These are phyloP conservation scores for Lordiphosa clarofinis DNA, from an alignment of 1,140 invertebrate species.

Conservation along the genomic window DNA sequence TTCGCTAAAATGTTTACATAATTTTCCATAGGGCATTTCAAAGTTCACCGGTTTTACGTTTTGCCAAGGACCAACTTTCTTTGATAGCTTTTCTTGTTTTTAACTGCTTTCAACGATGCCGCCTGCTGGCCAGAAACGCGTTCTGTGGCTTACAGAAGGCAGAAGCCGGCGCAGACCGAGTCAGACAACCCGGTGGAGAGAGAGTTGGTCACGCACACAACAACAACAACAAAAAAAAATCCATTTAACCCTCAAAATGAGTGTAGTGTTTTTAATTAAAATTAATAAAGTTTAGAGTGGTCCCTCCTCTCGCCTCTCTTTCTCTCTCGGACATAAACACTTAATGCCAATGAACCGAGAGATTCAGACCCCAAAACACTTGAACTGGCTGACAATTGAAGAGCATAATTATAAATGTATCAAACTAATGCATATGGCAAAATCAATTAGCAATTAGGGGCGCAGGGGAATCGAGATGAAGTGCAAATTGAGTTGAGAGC, in stretches of 20 bases:
- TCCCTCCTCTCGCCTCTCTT: constrained; percentile 10
- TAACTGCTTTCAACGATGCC: constrained; percentile 49
- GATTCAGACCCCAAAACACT: constrained; percentile 36
- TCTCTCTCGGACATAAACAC: constrained; percentile 28
- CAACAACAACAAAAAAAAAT: not conserved
- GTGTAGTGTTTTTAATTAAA: constrained; percentile 76
- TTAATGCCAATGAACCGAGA: constrained; percentile 44
- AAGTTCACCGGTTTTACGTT: not conserved
- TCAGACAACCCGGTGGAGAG: constrained; percentile 29
- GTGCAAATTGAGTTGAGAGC: constrained; percentile 62
- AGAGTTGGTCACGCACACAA: constrained; percentile 33
- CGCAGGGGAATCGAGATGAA: constrained; percentile 34
- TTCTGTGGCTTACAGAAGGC: constrained; percentile 56
- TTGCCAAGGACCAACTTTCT: constrained; percentile 20
- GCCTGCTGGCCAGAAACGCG: constrained; percentile 64
- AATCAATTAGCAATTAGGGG: constrained; percentile 69
- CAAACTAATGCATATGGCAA: constrained; percentile 66
- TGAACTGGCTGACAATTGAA: constrained; percentile 47
- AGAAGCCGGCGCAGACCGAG: not conserved
- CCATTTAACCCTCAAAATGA: constrained; percentile 63
- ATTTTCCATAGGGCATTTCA: constrained; percentile 3
- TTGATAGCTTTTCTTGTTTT: constrained; percentile 59
- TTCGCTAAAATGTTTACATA: not conserved
- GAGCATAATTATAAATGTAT: constrained; percentile 70
- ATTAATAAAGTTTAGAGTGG: constrained; percentile 75